A percentile compares a stretch with the other conserved stretches of the same genome.
phyloP scores from a whole-genome alignment of 1,140 invertebrate genomes.

The Berghia stephanieae region DNA sequence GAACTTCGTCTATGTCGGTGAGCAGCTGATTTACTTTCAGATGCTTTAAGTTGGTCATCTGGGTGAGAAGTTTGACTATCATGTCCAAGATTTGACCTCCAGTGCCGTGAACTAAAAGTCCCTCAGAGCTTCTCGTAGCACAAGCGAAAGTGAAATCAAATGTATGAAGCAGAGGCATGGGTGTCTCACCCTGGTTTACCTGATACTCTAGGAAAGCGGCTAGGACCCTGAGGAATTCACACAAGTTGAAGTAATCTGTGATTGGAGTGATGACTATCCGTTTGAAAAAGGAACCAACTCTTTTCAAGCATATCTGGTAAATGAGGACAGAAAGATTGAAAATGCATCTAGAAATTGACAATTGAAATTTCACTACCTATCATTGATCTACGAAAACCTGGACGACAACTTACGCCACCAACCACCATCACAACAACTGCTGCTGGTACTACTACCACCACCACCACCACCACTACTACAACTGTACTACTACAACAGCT shows the following conservation, averaged over 20 bases:
- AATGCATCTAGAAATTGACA: no score
- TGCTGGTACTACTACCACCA: no score
- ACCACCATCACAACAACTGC: no score
- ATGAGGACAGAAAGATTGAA: neutral
- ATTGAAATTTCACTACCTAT: no score
- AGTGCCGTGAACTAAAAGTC: slow-evolving; percentile 75
- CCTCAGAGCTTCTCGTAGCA: slow-evolving; percentile 68
- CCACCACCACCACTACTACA: no score
- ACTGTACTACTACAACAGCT: no score
- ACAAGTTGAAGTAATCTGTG: slow-evolving; percentile 84
- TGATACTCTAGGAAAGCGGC: slow-evolving; percentile 49
- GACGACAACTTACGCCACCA: no score
- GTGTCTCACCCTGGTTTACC: slow-evolving; percentile 55
- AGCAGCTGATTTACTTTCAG: slow-evolving; percentile 82
- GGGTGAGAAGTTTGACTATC: slow-evolving; percentile 72
- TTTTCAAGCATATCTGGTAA: slow-evolving; percentile 73
- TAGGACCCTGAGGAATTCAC: slow-evolving; percentile 76
- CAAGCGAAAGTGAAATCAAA: slow-evolving; percentile 82
- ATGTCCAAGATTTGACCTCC: slow-evolving; percentile 72
- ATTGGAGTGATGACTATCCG: slow-evolving; percentile 78
- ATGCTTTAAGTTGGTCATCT: slow-evolving; percentile 74
- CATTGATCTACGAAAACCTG: no score
- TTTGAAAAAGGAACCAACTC: slow-evolving; percentile 76
- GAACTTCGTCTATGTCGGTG: slow-evolving; percentile 72
- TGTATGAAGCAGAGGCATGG: slow-evolving; percentile 56